Conservation (phyloP, 1,140 invertebrate genomes). For the Sycobia sp. region DNA sequence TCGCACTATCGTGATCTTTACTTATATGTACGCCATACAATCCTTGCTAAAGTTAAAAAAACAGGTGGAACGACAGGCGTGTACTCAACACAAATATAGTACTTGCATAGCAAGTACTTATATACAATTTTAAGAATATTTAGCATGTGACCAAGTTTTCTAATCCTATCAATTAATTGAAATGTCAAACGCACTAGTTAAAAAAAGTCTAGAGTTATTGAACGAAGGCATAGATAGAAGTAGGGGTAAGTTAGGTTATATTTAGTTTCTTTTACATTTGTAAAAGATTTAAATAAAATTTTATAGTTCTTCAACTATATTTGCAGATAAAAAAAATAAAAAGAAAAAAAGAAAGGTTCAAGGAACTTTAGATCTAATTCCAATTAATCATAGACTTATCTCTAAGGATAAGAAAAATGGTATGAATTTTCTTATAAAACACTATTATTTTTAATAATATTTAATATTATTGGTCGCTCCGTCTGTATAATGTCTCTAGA, state of each 20-base stretch:
- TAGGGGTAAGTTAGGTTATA: constrained; percentile 37
- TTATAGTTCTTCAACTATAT: background rate
- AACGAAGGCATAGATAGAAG: constrained; percentile 40
- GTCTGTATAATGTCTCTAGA: background rate
- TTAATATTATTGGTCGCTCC: background rate
- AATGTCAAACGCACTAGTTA: constrained; percentile 53
- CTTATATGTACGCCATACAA: background rate
- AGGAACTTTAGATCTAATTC: constrained; percentile 47
- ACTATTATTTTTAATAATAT: constrained; percentile 6
- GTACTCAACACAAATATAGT: too few relatives aligned
- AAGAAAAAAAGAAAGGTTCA: constrained; percentile 42
- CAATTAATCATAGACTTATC: constrained; percentile 43
- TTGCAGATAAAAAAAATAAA: constrained; percentile 37
- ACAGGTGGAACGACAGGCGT: too few relatives aligned
- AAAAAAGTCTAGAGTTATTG: constrained; percentile 51
- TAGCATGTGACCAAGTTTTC: too few relatives aligned
- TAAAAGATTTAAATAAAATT: background rate
- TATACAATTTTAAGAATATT: too few relatives aligned
- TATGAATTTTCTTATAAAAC: too few relatives aligned
- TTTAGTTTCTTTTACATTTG: background rate
- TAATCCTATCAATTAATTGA: too few relatives aligned
- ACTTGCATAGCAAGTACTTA: too few relatives aligned
- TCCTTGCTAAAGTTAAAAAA: background rate
- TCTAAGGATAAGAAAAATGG: constrained; percentile 42
- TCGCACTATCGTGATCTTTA: background rate